phyloP scores from a whole-genome alignment of 2,113 vertebrate species.

The Taxidea taxus region DNA sequence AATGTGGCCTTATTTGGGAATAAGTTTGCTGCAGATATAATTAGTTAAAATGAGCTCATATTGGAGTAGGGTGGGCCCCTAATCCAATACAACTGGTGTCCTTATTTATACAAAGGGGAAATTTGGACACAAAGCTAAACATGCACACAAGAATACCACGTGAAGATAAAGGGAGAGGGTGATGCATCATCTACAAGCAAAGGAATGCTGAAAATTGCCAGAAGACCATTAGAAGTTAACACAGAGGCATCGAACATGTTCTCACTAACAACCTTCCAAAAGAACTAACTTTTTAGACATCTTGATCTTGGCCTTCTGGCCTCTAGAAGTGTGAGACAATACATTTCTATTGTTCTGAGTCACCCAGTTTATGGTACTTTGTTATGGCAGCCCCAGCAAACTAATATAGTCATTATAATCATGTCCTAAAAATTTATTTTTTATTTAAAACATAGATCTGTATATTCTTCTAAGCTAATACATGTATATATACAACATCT shows the following conservation, averaged over 20 bases:
- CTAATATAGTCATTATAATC: neutral
- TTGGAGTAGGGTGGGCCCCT: neutral
- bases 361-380: neutral
- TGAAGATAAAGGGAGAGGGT: neutral
- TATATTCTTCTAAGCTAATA: neutral
- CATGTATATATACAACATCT: neutral
- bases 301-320: neutral
- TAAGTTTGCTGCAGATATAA: neutral
- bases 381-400: neutral
- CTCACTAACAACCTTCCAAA: neutral
- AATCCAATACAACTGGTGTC: neutral
- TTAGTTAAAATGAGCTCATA: neutral
- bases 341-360: neutral
- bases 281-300: neutral
- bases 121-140: neutral
- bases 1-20: neutral
- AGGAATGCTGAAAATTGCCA: neutral
- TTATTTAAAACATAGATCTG: neutral
- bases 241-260: neutral
- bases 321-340: neutral
- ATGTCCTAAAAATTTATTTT: constrained; percentile 1
- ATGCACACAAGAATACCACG: neutral
- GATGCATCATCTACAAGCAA: neutral
- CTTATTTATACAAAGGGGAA: neutral
- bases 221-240: neutral